Evolutionary conservation across 2,888 invertebrate genomes (phyloP).

Genomic region (Agrochola lota): DNA sequence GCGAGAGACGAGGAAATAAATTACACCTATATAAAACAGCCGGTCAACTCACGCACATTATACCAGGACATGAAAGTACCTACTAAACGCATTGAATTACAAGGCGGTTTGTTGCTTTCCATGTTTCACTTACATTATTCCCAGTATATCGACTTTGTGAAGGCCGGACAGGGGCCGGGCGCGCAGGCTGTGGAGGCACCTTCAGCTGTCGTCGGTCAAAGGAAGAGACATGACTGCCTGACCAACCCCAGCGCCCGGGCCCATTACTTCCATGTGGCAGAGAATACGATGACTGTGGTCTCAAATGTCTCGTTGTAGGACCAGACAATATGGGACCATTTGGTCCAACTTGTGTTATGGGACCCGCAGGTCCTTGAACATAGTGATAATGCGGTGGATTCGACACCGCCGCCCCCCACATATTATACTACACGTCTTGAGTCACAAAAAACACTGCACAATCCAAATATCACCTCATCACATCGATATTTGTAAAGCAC

Average conservation of each 20-base stretch:
- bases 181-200: slow-evolving; percentile 86
- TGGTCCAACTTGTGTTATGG: slow-evolving; percentile 81
- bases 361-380: slow-evolving; percentile 81
- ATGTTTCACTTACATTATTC: slow-evolving; percentile 79
- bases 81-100: slow-evolving; percentile 62
- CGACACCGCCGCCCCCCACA: slow-evolving; percentile 89
- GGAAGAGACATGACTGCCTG: slow-evolving; percentile 89
- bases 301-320: slow-evolving; percentile 81
- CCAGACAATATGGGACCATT: slow-evolving; percentile 83
- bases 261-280: slow-evolving; percentile 90
- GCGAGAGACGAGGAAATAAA: slow-evolving; percentile 85
- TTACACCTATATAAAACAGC: slow-evolving; percentile 72
- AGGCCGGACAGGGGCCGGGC: slow-evolving; percentile 85
- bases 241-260: slow-evolving; percentile 90
- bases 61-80: slow-evolving; percentile 75
- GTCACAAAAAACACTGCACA: slow-evolving; percentile 79
- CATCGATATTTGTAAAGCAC: slow-evolving; percentile 79
- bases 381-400: slow-evolving; percentile 88
- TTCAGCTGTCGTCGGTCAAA: slow-evolving; percentile 87
- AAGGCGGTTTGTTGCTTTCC: slow-evolving; percentile 44
- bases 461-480: slow-evolving; percentile 83
- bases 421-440: slow-evolving; percentile 75
- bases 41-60: slow-evolving; percentile 76
- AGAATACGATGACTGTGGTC: slow-evolving; percentile 89
- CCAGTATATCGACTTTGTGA: slow-evolving; percentile 79